Evolutionary conservation across 2,888 invertebrate genomes (phyloP).

Genomic region (Malacosoma neustria): DNA sequence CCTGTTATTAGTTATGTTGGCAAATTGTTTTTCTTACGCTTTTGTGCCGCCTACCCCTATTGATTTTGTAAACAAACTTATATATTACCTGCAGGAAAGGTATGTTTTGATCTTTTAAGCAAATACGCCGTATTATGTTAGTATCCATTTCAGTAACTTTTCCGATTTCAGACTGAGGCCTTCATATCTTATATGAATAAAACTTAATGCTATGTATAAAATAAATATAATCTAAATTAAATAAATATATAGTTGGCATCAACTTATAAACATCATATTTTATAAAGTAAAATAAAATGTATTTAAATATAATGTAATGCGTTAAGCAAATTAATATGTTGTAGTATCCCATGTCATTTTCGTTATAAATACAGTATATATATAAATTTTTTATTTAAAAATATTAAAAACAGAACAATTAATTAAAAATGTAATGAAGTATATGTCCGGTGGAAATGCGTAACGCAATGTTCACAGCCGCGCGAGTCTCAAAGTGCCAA

Average conservation of each 20-base stretch:
- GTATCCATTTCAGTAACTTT: neutral
- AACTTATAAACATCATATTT: too few relatives aligned
- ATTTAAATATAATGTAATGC: too few relatives aligned
- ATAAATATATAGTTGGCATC: too few relatives aligned
- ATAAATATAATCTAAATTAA: too few relatives aligned
- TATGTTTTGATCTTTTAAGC: neutral
- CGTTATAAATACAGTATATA: too few relatives aligned
- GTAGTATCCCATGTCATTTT: too few relatives aligned
- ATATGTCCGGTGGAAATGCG: conserved; percentile 33
- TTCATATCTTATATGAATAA: too few relatives aligned
- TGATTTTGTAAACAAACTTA: conserved; percentile 33
- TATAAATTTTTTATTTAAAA: too few relatives aligned
- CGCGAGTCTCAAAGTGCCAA: conserved; percentile 61
- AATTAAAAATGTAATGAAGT: conserved; percentile 15
- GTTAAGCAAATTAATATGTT: too few relatives aligned
- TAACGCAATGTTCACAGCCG: conserved; percentile 2
- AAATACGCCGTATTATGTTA: neutral
- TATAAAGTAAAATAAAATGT: too few relatives aligned
- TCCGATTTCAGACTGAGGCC: too few relatives aligned
- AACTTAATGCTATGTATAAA: too few relatives aligned
- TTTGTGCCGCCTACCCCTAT: conserved; percentile 33
- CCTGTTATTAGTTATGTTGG: conserved; percentile 67
- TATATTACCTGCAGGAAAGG: conserved; percentile 20
- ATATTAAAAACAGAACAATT: conserved; percentile 4
- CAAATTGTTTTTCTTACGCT: conserved; percentile 64